A percentile compares a stretch with the other conserved stretches of the same genome.
These are phyloP conservation scores for Ladona fulva DNA, from an alignment of 1,140 invertebrate species.

Conservation along the genomic window DNA sequence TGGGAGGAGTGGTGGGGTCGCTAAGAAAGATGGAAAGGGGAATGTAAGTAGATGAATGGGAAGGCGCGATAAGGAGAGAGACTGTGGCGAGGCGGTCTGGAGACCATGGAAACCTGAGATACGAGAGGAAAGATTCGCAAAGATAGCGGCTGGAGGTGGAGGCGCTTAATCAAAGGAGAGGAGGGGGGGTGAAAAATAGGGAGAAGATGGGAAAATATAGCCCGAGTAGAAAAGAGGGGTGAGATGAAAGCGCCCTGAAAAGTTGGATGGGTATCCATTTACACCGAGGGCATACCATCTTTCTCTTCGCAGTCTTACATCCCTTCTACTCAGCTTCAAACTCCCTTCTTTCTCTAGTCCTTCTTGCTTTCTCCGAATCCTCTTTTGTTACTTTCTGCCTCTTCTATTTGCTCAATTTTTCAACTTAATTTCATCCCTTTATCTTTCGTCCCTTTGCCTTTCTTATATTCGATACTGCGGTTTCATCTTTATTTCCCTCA, in stretches of 20 bases:
- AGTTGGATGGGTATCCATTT: conserved; percentile 9
- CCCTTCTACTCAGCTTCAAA: not conserved
- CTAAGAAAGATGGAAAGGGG: too few relatives aligned
- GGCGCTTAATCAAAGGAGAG: not conserved
- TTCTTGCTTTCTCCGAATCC: not conserved
- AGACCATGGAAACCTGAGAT: not conserved
- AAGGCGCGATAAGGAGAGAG: not conserved
- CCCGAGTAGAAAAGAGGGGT: not conserved
- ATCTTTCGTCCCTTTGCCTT: too few relatives aligned
- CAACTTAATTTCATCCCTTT: too few relatives aligned
- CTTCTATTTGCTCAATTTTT: not conserved
- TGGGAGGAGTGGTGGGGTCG: not conserved
- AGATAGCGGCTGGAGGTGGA: not conserved
- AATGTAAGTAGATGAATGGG: conserved; percentile 4
- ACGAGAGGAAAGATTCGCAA: not conserved
- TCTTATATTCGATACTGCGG: too few relatives aligned
- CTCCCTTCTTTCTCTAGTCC: not conserved
- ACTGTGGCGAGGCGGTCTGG: not conserved
- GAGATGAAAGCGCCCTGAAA: not conserved
- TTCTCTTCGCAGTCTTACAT: not conserved
- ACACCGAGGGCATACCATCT: not conserved
- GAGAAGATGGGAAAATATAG: not conserved
- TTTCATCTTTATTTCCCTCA: too few relatives aligned
- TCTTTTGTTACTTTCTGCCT: not conserved
- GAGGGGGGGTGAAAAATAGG: not conserved